phyloP scores from a whole-genome alignment of 2,113 vertebrate genomes.

The Rhineura floridana region DNA sequence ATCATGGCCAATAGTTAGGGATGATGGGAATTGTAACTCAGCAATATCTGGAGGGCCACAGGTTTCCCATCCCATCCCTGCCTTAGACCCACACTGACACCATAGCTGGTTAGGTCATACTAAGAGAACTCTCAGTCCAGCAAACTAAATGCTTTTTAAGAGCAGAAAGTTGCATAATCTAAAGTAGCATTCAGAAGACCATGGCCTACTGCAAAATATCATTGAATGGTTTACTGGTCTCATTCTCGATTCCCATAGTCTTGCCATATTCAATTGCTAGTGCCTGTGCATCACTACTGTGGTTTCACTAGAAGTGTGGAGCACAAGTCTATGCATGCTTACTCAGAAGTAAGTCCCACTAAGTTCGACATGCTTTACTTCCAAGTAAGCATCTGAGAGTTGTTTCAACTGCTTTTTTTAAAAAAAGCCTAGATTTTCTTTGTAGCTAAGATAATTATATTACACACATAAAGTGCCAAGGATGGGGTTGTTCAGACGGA shows the following conservation, averaged over 20 bases:
- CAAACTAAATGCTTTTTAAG: constrained; percentile 41
- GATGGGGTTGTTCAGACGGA: constrained; percentile 33
- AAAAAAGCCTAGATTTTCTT: constrained; percentile 17
- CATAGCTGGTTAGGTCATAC: constrained; percentile 59
- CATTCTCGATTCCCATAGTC: constrained; percentile 55
- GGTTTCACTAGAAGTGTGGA: neutral
- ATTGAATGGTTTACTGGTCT: constrained; percentile 44
- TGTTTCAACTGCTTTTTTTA: constrained; percentile 5
- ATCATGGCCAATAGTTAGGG: neutral
- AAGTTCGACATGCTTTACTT: neutral
- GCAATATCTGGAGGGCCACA: neutral
- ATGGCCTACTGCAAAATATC: constrained; percentile 39
- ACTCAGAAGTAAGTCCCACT: neutral
- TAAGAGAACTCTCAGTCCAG: constrained; percentile 55
- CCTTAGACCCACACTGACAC: constrained; percentile 43
- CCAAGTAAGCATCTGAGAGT: constrained; percentile 16
- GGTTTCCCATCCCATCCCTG: neutral
- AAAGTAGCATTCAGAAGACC: constrained; percentile 39
- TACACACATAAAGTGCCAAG: neutral
- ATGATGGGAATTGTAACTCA: neutral
- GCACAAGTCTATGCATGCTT: neutral
- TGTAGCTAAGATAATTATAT: constrained; percentile 23
- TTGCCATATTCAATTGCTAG: constrained; percentile 3
- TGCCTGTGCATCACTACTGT: neutral
- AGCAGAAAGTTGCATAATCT: constrained; percentile 34